These are phyloP conservation scores for Scaptomyza polygonia DNA, from an alignment of 2,888 invertebrate species.

Conservation along the genomic window DNA sequence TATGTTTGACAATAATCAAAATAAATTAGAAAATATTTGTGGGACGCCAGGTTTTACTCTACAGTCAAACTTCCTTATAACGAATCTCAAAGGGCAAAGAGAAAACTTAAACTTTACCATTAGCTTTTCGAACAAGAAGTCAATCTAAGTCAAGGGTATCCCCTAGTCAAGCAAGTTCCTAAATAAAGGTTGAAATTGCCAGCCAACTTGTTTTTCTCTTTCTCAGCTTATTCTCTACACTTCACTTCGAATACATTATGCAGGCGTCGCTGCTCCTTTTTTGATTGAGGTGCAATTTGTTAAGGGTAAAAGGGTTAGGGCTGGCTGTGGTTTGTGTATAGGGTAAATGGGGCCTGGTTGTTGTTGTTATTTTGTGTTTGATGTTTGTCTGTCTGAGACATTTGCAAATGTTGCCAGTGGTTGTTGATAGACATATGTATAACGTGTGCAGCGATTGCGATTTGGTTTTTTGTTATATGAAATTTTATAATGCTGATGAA, in stretches of 20 bases:
- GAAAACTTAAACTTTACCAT: too few relatives aligned
- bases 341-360: not conserved
- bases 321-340: not conserved
- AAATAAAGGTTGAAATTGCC: conserved; percentile 13
- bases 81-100: too few relatives aligned
- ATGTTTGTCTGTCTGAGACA: conserved; percentile 15
- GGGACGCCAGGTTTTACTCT: too few relatives aligned
- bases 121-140: too few relatives aligned
- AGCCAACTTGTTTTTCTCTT: not conserved
- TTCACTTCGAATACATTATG: conserved; percentile 24
- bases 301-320: not conserved
- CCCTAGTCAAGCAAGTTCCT: not conserved
- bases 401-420: conserved; percentile 35
- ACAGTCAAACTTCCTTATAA: too few relatives aligned
- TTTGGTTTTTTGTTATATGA: not conserved
- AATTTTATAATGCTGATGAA: conserved; percentile 33
- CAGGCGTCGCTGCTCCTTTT: conserved; percentile 35
- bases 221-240: not conserved
- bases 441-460: conserved; percentile 19
- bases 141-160: conserved; percentile 5
- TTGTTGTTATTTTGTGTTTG: conserved; percentile 8
- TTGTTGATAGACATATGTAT: conserved; percentile 20
- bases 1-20: too few relatives aligned
- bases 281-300: conserved; percentile 47
- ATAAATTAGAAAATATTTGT: too few relatives aligned